phyloP scores from a whole-genome alignment of 2,888 invertebrate genomes.

The Stenichneumon culpator region DNA sequence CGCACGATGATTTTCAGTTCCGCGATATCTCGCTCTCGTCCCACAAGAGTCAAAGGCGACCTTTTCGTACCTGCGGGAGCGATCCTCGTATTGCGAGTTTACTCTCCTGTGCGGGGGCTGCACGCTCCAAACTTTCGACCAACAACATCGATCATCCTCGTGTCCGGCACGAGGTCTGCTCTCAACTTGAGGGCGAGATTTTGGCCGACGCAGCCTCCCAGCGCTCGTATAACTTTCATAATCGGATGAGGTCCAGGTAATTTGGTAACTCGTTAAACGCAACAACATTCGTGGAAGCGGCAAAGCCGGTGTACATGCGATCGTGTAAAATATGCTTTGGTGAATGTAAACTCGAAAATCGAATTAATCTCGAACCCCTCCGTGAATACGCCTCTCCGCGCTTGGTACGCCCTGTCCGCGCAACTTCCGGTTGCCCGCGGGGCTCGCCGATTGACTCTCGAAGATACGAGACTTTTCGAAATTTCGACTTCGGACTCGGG shows the following conservation, averaged over 20 bases:
- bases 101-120: neutral
- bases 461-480: slow-evolving; percentile 25
- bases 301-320: neutral
- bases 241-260: slow-evolving; percentile 51
- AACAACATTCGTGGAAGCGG: neutral
- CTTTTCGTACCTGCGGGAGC: slow-evolving; percentile 15
- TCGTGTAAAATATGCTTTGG: slow-evolving; percentile 6
- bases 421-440: neutral
- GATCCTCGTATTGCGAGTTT: slow-evolving; percentile 2
- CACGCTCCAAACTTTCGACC: slow-evolving; percentile 41
- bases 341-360: slow-evolving; percentile 22
- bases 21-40: slow-evolving; percentile 42
- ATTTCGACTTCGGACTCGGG: slow-evolving; percentile 22
- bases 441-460: slow-evolving; percentile 10
- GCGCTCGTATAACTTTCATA: slow-evolving; percentile 45
- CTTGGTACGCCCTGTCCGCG: neutral
- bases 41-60: slow-evolving; percentile 18
- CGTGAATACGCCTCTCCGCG: neutral
- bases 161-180: slow-evolving; percentile 38
- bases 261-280: slow-evolving; percentile 47
- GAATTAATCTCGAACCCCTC: neutral
- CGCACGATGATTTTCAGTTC: slow-evolving; percentile 37
- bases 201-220: neutral
- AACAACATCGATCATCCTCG: slow-evolving; percentile 54
- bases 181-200: neutral